Evolutionary conservation across 2,113 vertebrate genomes (phyloP), one percentile per base, ranked within the genome.

Genomic region (Octodon degus): DNA sequence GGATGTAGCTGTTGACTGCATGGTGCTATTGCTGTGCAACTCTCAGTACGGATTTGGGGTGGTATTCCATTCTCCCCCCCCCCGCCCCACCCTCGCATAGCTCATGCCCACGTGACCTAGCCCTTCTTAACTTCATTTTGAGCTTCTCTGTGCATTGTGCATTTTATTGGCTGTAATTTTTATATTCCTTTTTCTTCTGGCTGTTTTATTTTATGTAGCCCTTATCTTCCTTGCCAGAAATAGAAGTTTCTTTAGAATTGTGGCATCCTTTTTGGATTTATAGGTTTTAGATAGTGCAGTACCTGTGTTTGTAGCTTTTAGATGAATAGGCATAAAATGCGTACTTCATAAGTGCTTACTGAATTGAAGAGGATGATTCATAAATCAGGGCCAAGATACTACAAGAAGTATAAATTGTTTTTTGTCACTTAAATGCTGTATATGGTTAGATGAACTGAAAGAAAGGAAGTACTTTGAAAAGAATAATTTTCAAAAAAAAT

Each of bases 171-270:
- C 22, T 62, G 22, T 20, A 34, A 47, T 85, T 93, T 58, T 85
- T 65, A 24, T 1, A 19, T 6, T 25, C 1, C 34, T 74, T 74
- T 58, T 74, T 63, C 16, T 72, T 55, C 76, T 70, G 19, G 50
- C 93, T 93, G 25, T 80, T 67, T 93, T 77, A 63, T 93, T 63
- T 93, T 81, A 68, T 94, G 25, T 62, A 72, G 77, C 67, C 81
- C 50, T 91, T 91, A 63, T 77, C 43, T 91, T 62, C 34, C 19
- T 68, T 43, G 20, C 53, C 40, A 91, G 55, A 88, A 88, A 55
- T 70, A 2, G 8, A 88, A 90, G 77, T 81, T 92, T 90, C 60
- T 43, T 85, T 37, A 91, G 68, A 63, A 53, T 25, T 40, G 1
- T 67, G 94, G 47, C 85, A 27, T 72, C 70, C 20, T 85, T 55